These are phyloP conservation scores for Endomychus coccineus DNA, from an alignment of 2,888 invertebrate genomes.

Conservation along the genomic window DNA sequence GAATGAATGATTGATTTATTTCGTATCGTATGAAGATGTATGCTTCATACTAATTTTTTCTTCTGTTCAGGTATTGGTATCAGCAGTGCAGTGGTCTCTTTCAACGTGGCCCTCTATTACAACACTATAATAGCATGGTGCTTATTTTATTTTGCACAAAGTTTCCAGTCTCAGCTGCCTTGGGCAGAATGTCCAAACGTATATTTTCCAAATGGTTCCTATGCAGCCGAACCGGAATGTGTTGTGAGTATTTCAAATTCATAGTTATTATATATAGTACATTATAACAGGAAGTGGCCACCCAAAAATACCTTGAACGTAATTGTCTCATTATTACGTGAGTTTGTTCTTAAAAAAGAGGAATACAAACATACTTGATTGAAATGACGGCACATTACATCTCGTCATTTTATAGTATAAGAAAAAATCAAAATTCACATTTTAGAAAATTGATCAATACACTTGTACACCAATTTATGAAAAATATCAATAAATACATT, in stretches of 20 bases:
- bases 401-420: too few relatives aligned
- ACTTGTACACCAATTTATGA: too few relatives aligned
- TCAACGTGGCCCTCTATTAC: conserved; percentile 93
- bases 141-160: conserved; percentile 88
- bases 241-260: conserved; percentile 51
- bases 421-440: too few relatives aligned
- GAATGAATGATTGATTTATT: too few relatives aligned
- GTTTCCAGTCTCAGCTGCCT: conserved; percentile 84
- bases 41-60: conserved; percentile 9
- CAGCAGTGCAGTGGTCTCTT: conserved; percentile 92
- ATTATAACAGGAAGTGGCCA: too few relatives aligned
- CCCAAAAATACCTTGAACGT: too few relatives aligned
- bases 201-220: conserved; percentile 72
- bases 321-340: too few relatives aligned
- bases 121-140: conserved; percentile 99
- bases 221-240: conserved; percentile 73
- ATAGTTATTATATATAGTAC: not conserved
- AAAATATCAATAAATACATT: too few relatives aligned
- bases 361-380: too few relatives aligned
- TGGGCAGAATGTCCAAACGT: conserved; percentile 88
- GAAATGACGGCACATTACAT: too few relatives aligned
- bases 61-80: conserved; percentile 79
- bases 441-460: too few relatives aligned
- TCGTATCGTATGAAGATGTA: not conserved
- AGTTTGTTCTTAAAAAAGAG: not conserved